Conservation (phyloP, 2,113 vertebrate species). For the Tachuris rubrigastra region DNA sequence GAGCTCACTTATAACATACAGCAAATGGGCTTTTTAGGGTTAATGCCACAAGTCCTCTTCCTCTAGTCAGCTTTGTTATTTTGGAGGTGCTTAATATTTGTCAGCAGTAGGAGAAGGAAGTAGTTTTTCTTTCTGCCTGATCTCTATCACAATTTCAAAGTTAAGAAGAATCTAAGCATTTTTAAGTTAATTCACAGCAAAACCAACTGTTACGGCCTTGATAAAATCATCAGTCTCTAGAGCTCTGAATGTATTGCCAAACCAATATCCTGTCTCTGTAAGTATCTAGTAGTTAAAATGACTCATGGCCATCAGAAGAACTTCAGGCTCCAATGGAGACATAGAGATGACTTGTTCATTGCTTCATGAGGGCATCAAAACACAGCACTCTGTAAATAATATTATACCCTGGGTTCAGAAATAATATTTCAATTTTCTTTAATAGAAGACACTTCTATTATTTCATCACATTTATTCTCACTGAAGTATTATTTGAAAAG, state of each 20-base stretch:
- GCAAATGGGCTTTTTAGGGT: fast-evolving
- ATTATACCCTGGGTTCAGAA: neutral
- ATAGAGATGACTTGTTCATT: fast-evolving
- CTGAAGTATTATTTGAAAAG: neutral
- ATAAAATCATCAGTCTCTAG: neutral
- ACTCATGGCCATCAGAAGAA: neutral
- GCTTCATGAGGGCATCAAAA: neutral
- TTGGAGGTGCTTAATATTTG: neutral
- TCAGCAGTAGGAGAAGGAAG: neutral
- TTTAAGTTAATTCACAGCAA: neutral
- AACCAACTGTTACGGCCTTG: neutral
- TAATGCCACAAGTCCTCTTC: neutral
- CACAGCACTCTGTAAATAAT: neutral
- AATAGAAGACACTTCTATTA: neutral
- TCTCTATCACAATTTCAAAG: neutral
- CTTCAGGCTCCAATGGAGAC: neutral
- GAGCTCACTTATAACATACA: fast-evolving
- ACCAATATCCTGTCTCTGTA: neutral
- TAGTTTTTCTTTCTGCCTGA: neutral
- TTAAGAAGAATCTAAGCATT: neutral
- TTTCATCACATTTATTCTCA: neutral
- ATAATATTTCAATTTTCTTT: neutral
- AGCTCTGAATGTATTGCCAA: neutral
- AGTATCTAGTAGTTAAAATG: neutral
- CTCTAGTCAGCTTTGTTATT: neutral